These are phyloP conservation scores for Rhynchophorus ferrugineus DNA, from an alignment of 1,140 invertebrate genomes.

Conservation along the genomic window DNA sequence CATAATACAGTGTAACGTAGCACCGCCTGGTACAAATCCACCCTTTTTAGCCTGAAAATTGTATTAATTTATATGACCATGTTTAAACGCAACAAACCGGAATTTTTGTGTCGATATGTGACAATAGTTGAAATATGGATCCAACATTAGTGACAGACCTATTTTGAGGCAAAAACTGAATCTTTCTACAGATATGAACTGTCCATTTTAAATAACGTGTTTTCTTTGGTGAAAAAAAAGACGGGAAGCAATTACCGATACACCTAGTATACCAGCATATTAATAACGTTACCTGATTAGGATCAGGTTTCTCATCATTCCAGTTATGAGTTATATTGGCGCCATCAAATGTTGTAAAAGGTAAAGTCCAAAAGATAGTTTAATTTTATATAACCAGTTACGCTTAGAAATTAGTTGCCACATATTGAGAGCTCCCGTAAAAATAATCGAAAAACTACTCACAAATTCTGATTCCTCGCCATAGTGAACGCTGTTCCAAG, in stretches of 20 bases:
- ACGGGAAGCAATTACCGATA: too few species aligned
- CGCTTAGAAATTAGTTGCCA: conserved; percentile 41
- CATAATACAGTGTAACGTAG: conserved; percentile 90
- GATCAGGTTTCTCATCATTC: conserved; percentile 70
- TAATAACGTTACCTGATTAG: conserved; percentile 89
- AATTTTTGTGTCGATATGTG: too few species aligned
- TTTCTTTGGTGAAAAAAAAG: too few species aligned
- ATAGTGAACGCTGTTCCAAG: conserved; percentile 94
- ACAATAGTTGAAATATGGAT: too few species aligned
- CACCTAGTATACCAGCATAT: too few species aligned
- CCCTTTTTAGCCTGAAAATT: conserved; percentile 60
- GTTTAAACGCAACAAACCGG: too few species aligned
- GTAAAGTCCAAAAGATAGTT: conserved; percentile 76
- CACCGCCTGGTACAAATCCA: conserved; percentile 85
- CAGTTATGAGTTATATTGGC: conserved; percentile 61
- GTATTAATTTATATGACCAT: too few species aligned
- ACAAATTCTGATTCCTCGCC: conserved; percentile 71
- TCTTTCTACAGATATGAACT: too few species aligned
- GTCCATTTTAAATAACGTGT: too few species aligned
- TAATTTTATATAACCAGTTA: conserved; percentile 91
- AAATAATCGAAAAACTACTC: background rate
- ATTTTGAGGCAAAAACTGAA: too few species aligned
- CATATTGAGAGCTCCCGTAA: too few species aligned
- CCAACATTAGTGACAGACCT: too few species aligned
- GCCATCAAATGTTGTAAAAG: conserved; percentile 52